phyloP scores from a whole-genome alignment of 1,140 invertebrate genomes.

The Drosophila kepulauana region DNA sequence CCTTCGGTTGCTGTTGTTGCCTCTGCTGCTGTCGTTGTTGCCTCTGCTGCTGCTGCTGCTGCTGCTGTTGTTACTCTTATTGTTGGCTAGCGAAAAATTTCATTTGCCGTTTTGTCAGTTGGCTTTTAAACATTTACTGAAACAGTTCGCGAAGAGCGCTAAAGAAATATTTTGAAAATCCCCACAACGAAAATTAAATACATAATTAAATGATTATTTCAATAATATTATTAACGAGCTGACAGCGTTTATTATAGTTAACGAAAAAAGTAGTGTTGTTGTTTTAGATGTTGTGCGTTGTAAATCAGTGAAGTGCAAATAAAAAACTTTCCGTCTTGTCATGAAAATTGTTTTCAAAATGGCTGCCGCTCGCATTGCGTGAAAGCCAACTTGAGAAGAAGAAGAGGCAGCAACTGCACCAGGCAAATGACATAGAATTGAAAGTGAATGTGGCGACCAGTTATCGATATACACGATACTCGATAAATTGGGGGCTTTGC shows the following conservation, averaged over 20 bases:
- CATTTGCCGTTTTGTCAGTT: constrained; percentile 79
- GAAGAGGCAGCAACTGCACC: constrained; percentile 4
- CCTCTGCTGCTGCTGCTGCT: constrained; percentile 2
- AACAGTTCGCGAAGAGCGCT: constrained; percentile 75
- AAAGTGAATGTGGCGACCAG: constrained; percentile 7
- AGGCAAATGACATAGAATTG: constrained; percentile 12
- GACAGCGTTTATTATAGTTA: constrained; percentile 6
- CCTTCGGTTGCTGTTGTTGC: constrained; percentile 49
- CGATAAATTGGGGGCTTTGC: constrained; percentile 2
- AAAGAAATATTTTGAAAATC: constrained; percentile 33
- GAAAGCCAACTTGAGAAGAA: constrained; percentile 40
- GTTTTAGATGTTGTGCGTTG: constrained; percentile 3
- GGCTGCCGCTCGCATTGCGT: constrained; percentile 48
- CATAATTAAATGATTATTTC: constrained; percentile 30
- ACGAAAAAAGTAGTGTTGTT: no score
- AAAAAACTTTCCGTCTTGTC: constrained; percentile 28
- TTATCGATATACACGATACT: background rate
- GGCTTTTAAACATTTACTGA: constrained; percentile 84
- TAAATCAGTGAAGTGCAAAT: constrained; percentile 16
- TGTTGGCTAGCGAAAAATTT: constrained; percentile 60
- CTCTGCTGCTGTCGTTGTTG: background rate
- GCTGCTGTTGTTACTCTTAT: constrained; percentile 30
- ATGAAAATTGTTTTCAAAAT: constrained; percentile 52
- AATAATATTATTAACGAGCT: constrained; percentile 40
- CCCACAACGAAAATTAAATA: constrained; percentile 33